These are phyloP conservation scores for Malurus leucopterus DNA, from an alignment of 2,797 vertebrate genomes.

Conservation along the genomic window DNA sequence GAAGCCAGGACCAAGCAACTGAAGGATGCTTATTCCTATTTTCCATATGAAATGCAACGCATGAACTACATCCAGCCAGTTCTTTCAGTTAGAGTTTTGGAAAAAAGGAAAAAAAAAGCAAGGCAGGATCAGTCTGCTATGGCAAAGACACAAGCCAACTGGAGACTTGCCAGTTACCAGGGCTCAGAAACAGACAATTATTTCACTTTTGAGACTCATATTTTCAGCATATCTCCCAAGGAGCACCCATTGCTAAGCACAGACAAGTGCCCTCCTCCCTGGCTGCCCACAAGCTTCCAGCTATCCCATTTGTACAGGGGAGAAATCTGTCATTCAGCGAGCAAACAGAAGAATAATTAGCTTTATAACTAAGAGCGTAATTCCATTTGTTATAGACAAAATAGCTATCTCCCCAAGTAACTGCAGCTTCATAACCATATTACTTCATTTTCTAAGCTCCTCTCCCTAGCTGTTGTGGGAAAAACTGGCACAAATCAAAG, in stretches of 20 bases:
- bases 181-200: not conserved
- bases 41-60: not conserved
- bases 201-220: not conserved
- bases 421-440: not conserved
- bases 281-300: not conserved
- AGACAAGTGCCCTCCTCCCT: not conserved
- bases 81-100: not conserved
- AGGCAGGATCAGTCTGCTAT: not conserved
- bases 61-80: not conserved
- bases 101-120: not conserved
- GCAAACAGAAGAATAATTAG: not conserved
- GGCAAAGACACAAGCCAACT: not conserved
- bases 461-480: not conserved
- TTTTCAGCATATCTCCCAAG: not conserved
- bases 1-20: not conserved
- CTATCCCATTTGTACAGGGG: not conserved
- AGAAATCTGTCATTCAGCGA: not conserved
- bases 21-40: not conserved
- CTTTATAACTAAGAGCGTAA: slow-evolving; percentile 3
- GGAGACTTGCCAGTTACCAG: not conserved
- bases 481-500: not conserved
- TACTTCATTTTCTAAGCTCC: not conserved
- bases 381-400: slow-evolving; percentile 4
- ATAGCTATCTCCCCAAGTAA: slow-evolving; percentile 6
- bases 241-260: not conserved